Evolutionary conservation across 2,888 invertebrate genomes (phyloP).

Genomic region (Stenodema calcarata): DNA sequence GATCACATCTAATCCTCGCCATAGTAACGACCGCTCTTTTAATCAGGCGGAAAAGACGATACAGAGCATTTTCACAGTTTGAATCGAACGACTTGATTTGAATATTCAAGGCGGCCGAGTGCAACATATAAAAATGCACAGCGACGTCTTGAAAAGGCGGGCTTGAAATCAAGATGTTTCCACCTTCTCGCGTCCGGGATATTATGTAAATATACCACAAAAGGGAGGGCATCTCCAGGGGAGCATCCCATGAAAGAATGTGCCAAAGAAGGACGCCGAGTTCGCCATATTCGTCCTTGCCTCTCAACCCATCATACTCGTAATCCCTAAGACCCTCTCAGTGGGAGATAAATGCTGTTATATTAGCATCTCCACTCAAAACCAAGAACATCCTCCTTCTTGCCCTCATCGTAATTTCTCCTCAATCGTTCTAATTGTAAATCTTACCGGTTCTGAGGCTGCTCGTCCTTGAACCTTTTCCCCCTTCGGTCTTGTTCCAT

Average conservation of each 20-base stretch:
- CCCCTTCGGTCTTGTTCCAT: neutral
- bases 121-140: too few species aligned
- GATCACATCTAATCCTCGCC: too few species aligned
- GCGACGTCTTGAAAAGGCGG: neutral
- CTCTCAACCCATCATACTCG: neutral
- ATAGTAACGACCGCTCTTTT: too few species aligned
- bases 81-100: too few species aligned
- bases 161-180: neutral
- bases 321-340: neutral
- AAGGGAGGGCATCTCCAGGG: neutral
- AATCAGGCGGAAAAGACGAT: too few species aligned
- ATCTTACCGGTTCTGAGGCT: neutral
- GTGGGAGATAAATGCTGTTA: neutral
- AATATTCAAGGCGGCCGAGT: too few species aligned
- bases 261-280: neutral
- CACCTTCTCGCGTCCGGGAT: neutral
- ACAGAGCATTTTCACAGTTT: too few species aligned
- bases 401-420: neutral
- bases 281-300: neutral
- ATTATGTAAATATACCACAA: neutral
- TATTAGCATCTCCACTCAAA: neutral
- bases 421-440: neutral
- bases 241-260: neutral
- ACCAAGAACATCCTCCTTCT: neutral
- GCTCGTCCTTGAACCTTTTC: neutral